Evolutionary conservation across 2,113 vertebrate genomes (phyloP).

Genomic region (Petaurus breviceps): DNA sequence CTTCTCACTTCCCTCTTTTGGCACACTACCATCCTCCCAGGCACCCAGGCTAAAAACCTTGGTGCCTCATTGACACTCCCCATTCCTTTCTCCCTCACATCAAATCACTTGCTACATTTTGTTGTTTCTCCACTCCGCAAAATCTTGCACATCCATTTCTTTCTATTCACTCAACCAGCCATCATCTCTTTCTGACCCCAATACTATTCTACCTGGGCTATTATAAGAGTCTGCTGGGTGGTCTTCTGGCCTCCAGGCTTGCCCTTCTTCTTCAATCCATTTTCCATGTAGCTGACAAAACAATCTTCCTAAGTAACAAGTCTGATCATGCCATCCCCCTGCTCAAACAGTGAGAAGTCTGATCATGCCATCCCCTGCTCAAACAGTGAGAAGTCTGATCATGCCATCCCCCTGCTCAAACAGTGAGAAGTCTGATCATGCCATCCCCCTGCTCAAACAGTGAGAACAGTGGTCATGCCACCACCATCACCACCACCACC

Average conservation of each 20-base stretch:
- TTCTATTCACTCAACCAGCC: no score
- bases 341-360: neutral
- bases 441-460: no score
- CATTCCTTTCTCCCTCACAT: neutral
- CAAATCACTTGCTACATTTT: neutral
- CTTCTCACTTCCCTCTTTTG: neutral
- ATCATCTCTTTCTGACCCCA: neutral
- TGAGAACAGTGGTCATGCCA: no score
- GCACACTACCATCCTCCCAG: neutral
- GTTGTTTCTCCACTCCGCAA: no score
- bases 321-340: neutral
- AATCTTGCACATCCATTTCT: neutral
- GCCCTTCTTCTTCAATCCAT: neutral
- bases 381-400: neutral
- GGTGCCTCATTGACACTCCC: neutral
- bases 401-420: neutral
- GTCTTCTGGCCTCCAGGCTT: neutral
- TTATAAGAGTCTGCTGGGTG: neutral
- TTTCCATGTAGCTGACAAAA: no score
- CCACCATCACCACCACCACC: no score
- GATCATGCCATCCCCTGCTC: no score
- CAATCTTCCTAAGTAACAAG: neutral
- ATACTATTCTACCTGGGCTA: neutral
- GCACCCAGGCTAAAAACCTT: neutral
- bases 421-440: no score